A percentile compares a stretch with the other conserved stretches of the same genome.
Conservation (phyloP, 2,113 vertebrate species). For the Ptychochromis oligacanthus region DNA sequence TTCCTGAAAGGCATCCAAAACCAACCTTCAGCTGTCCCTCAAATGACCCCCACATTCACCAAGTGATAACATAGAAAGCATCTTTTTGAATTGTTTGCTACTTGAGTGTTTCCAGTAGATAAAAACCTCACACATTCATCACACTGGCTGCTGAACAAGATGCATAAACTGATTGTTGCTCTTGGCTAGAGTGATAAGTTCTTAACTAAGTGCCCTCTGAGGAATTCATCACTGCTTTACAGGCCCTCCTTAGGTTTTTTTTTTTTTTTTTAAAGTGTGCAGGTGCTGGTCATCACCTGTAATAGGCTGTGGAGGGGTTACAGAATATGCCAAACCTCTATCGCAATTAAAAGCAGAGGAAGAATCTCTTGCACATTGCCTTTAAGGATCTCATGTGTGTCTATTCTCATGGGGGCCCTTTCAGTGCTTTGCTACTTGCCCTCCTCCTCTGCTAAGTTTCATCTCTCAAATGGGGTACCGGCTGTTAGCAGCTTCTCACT, state of each 20-base stretch:
- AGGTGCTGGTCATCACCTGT: constrained; percentile 76
- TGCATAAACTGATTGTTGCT: constrained; percentile 54
- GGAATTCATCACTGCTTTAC: constrained; percentile 62
- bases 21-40: constrained; percentile 34
- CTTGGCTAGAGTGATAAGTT: constrained; percentile 50
- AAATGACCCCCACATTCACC: constrained; percentile 33
- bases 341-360: constrained; percentile 76
- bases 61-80: constrained; percentile 6
- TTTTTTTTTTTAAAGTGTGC: constrained; percentile 14
- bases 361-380: constrained; percentile 63
- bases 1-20: constrained; percentile 35
- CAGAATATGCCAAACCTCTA: constrained; percentile 71
- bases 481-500: constrained; percentile 74
- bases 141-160: constrained; percentile 10
- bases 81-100: constrained; percentile 19
- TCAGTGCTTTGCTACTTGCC: constrained; percentile 67
- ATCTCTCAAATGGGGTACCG: constrained; percentile 67
- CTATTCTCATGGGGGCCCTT: constrained; percentile 69
- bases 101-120: constrained; percentile 1
- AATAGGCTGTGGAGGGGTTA: constrained; percentile 74
- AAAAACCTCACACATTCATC: constrained; percentile 28
- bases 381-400: constrained; percentile 74
- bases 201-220: constrained; percentile 71
- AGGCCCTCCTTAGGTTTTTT: constrained; percentile 38
- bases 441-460: constrained; percentile 63